Evolutionary conservation across 2,113 vertebrate genomes (phyloP), one percentile per base, ranked within the genome.

Genomic region (Microcebus griseorufus): DNA sequence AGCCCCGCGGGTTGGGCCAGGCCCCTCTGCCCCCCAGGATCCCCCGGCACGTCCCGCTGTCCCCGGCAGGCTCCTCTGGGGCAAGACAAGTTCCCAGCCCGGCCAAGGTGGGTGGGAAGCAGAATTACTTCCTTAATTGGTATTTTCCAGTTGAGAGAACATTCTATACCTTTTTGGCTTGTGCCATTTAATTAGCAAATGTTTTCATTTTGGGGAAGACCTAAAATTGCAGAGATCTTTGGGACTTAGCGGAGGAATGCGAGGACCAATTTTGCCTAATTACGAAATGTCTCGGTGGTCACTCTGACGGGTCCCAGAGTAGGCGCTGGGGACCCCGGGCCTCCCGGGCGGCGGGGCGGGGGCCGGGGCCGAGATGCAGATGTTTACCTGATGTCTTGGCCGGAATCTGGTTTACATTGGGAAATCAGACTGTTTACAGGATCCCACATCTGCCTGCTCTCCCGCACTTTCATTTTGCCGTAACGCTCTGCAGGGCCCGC

Each of bases 351-450:
- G 62, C 5, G 25, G 60, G 58, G 58, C n/a, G 94, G 92, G 92
- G 92, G 18, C 65, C 51, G 32, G 34, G 92, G 69, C 73, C 2
- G 69, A 13, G 93, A 80, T 64, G 22, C 96, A 94, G 88, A 80
- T 87, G 93, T 92, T 90, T 95, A 96, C 95, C 97, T 95, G 97
- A 62, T 65, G 95, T 79, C 84, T 81, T 45, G 75, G 91, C 96
- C 53, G 1, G 93, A 81, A 72, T 94, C 97, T 97, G 97, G 93
- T 90, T 97, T 89, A 32, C 97, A 6, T 94, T 86, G 96, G 88
- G 91, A 75, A 91, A 91, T 83, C 91, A 96, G 97, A 90, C 88
- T 97, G 97, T 97, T 97, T 96, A 93, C 96, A 89, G 95, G 82
- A 91, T 90, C 16, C 51, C 42, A 32, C 94, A 53, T 17, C 86